Evolutionary conservation across 92 coral and sea anemone species (phyloP), one percentile per base, ranked within the genome.

Genomic region (Heliopora coerulea): DNA sequence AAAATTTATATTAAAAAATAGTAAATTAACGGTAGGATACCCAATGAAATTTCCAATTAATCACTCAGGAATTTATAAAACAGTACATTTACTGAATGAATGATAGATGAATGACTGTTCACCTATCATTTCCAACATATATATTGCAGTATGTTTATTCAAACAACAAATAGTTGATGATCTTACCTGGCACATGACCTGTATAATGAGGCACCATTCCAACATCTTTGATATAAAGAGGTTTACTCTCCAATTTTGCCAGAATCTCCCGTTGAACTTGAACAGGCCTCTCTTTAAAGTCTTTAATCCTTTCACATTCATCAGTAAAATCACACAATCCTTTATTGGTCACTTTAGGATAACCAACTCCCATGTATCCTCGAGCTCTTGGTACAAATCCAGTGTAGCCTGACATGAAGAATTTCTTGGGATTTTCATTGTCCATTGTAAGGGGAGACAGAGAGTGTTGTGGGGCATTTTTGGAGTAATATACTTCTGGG

Each of bases 171-270:
- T n/a, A n/a, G n/a, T n/a, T n/a, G n/a, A n/a, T n/a, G n/a, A n/a
- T n/a, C 86, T 68, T 83, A 92, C 97, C 97, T 54, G 97, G 97
- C n/a, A 92, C 96, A 54, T 92, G 97, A 2, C 97, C 97, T 17
- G 97, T 92, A 81, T 88, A 92, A 69, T 92, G 97, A 13, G 97
- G 97, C 26, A 92, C 97, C 68, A 90, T 83, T 1, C 97, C 97
- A 3, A 85, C 68, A 21, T 64, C 89, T 54, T 85, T 83, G 1
- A 82, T 40, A 72, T 92, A 89, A 44, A 92, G 79, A 35, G 97
- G 96, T 52, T 87, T 89, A 57, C 90, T 85, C 81, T 89, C 91
- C 18, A 80, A 85, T 29, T 88, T 72, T 68, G 73, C 83, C 37
- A 85, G 41, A 29, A 49, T 81, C 35, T 96, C 89, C 15, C 97